Percentiles rank a stretch among this genome's conserved stretches.
Evolutionary conservation across 92 coral and sea anemone genomes (phyloP).

Genomic region (Virgularia gustaviana): DNA sequence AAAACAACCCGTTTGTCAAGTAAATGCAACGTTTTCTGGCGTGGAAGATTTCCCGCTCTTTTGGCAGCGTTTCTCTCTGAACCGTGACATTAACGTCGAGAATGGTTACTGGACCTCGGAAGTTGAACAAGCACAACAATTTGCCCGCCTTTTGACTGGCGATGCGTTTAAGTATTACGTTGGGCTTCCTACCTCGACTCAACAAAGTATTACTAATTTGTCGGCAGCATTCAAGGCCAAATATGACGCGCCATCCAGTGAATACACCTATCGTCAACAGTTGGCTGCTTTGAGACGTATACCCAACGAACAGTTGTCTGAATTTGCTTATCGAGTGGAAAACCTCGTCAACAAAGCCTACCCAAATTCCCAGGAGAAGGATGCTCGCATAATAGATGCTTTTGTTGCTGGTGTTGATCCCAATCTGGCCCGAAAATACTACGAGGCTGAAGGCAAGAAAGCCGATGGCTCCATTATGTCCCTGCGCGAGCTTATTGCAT

Average conservation of each 20-base stretch:
- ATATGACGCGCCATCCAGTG: neutral
- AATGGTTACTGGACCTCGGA: conserved; percentile 1
- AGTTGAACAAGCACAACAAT: conserved; percentile 15
- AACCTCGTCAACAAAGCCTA: conserved; percentile 16
- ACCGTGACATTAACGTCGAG: neutral
- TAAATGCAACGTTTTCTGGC: neutral
- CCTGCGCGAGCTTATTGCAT: neutral
- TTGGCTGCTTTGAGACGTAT: neutral
- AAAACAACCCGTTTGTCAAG: neutral
- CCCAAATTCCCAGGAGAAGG: conserved; percentile 2
- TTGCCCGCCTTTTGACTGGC: conserved; percentile 11
- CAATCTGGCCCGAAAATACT: neutral
- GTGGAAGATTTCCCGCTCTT: neutral
- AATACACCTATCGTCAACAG: neutral
- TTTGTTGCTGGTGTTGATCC: conserved; percentile 24
- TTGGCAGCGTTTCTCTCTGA: neutral
- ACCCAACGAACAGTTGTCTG: neutral
- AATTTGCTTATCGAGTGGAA: conserved; percentile 14
- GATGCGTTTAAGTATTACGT: conserved; percentile 9
- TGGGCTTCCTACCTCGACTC: neutral
- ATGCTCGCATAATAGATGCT: conserved; percentile 11
- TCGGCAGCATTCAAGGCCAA: neutral
- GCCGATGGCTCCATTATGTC: neutral
- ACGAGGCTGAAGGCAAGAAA: conserved; percentile 13
- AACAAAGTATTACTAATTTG: neutral